A percentile compares a stretch with the other conserved stretches of the same genome.
phyloP scores from a whole-genome alignment of 2,888 invertebrate species.

The Eledona agricola region DNA sequence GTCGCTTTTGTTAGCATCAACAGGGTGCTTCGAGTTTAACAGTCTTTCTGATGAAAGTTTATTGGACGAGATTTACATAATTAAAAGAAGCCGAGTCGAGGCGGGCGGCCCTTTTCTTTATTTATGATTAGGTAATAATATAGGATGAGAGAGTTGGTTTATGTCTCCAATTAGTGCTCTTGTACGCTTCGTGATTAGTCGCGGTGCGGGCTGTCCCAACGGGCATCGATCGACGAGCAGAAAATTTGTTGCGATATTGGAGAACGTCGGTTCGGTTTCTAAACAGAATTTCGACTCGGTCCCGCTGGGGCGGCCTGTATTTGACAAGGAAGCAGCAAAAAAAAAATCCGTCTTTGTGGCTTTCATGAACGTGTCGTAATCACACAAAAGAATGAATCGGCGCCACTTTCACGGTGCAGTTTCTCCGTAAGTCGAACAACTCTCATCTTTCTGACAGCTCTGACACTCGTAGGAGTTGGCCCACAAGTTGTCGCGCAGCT shows the following conservation, averaged over 20 bases:
- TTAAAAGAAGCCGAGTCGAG: constrained; percentile 14
- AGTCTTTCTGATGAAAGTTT: constrained; percentile 19
- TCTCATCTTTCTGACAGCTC: constrained; percentile 7
- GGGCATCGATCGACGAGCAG: too few relatives aligned
- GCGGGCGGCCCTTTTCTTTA: constrained; percentile 19
- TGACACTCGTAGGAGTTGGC: constrained; percentile 82
- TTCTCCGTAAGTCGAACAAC: constrained; percentile 10
- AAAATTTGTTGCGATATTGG: too few relatives aligned
- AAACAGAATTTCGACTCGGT: too few relatives aligned
- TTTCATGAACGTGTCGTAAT: too few relatives aligned
- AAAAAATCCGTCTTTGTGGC: too few relatives aligned
- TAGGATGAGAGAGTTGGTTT: constrained; percentile 31
- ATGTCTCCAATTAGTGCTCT: constrained; percentile 14
- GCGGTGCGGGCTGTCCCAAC: too few relatives aligned
- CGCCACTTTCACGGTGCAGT: constrained; percentile 18
- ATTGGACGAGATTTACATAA: constrained; percentile 17
- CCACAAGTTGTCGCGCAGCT: constrained; percentile 86
- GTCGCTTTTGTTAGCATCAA: constrained; percentile 1
- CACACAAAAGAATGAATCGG: constrained; percentile 2
- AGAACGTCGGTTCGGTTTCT: too few relatives aligned
- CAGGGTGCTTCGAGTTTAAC: constrained; percentile 4
- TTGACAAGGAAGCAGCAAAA: too few relatives aligned
- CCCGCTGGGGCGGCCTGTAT: too few relatives aligned
- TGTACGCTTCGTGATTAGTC: constrained; percentile 9
- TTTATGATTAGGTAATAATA: constrained; percentile 22